Conservation (phyloP, 2,888 invertebrate genomes). For the Diaperis boleti region DNA sequence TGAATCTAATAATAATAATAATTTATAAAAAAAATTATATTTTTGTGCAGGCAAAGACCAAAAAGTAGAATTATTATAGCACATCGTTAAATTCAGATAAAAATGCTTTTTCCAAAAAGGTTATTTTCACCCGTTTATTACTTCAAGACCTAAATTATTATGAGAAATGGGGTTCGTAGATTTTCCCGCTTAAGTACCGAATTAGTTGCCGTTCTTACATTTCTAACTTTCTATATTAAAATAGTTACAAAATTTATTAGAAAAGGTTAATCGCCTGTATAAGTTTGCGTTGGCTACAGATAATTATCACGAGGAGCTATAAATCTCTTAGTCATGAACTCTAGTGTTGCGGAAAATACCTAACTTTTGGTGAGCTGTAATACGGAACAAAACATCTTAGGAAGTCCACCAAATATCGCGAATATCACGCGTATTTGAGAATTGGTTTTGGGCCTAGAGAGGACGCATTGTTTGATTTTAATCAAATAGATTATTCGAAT, state of each 20-base stretch:
- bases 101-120: no score
- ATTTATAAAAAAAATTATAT: no score
- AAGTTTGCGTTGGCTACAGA: not conserved
- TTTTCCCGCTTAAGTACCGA: no score
- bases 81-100: no score
- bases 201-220: no score
- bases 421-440: slow-evolving; percentile 1
- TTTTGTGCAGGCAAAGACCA: no score
- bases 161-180: no score
- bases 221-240: no score
- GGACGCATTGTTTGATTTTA: slow-evolving; percentile 19
- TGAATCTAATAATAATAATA: no score
- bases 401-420: not conserved
- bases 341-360: not conserved
- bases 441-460: not conserved
- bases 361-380: not conserved
- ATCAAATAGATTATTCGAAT: slow-evolving; percentile 22
- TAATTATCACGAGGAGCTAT: not conserved
- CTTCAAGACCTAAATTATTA: no score
- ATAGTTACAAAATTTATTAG: not conserved
- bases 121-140: no score
- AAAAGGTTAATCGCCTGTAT: not conserved
- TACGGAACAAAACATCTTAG: not conserved
- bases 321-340: not conserved
- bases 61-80: no score